Percentiles rank a stretch among this genome's conserved stretches.
Conservation (phyloP, 2,113 vertebrate species). For the Pygoscelis antarcticus region DNA sequence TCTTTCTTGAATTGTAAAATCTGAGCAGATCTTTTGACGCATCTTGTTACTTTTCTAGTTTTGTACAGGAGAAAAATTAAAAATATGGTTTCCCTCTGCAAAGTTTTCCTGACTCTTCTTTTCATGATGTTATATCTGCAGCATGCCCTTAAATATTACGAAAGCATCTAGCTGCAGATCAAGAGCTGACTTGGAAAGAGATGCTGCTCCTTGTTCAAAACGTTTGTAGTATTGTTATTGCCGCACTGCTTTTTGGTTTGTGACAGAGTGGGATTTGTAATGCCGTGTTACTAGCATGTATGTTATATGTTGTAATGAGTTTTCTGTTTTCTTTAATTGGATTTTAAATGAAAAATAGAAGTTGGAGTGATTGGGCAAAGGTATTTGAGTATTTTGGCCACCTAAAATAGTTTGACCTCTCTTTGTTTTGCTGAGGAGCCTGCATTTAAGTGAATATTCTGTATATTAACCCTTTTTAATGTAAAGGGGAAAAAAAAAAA, state of each 20-base stretch:
- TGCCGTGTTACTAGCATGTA: fast-evolving
- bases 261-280: neutral
- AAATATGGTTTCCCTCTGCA: neutral
- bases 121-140: neutral
- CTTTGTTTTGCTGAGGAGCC: neutral
- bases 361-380: neutral
- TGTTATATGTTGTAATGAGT: neutral
- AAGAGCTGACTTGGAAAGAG: neutral
- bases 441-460: neutral
- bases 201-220: neutral
- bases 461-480: neutral
- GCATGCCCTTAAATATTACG: neutral
- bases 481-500: neutral
- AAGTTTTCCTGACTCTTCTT: neutral
- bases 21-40: neutral
- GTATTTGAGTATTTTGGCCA: neutral
- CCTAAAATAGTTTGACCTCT: neutral
- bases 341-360: neutral
- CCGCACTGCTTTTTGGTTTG: neutral
- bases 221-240: neutral
- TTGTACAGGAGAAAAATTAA: neutral
- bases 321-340: neutral
- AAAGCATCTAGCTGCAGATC: neutral
- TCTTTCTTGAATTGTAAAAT: neutral
- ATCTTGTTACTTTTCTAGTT: neutral